phyloP scores from a whole-genome alignment of 2,797 vertebrate species.

The Adelosebastes latens region DNA sequence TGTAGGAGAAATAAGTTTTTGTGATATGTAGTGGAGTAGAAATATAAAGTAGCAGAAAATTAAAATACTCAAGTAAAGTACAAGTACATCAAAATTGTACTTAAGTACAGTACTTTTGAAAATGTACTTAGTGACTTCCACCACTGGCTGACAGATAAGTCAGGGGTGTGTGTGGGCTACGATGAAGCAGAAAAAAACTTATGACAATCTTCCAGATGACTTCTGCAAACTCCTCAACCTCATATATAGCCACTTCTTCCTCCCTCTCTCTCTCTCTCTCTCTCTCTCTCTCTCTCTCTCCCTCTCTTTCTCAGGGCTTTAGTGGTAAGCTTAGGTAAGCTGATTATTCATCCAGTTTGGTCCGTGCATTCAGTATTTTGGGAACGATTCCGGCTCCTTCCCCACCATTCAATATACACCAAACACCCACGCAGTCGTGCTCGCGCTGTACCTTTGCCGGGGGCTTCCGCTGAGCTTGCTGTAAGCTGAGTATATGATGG shows the following conservation, averaged over 20 bases:
- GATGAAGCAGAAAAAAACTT: constrained; percentile 3
- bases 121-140: no score
- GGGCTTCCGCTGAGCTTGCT: constrained; percentile 86
- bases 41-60: neutral
- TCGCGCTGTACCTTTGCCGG: constrained; percentile 65
- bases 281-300: constrained; percentile 7
- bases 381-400: constrained; percentile 64
- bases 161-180: neutral
- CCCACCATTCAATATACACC: constrained; percentile 61
- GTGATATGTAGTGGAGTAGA: neutral
- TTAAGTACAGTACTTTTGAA: no score
- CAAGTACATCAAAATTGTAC: no score
- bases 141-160: no score
- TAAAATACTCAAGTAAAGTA: neutral
- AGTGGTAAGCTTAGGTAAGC: constrained; percentile 82
- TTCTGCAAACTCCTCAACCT: constrained; percentile 50
- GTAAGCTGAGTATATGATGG: constrained; percentile 92
- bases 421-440: constrained; percentile 56
- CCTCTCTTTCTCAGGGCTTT: constrained; percentile 68
- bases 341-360: constrained; percentile 82
- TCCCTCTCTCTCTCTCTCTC: constrained; percentile 2
- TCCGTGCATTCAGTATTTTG: constrained; percentile 76
- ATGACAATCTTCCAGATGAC: constrained; percentile 21
- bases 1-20: neutral
- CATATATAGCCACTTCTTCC: constrained; percentile 25